A percentile compares a stretch with the other conserved stretches of the same genome.
phyloP scores from a whole-genome alignment of 2,888 invertebrate genomes.

The Protophormia terraenovae region DNA sequence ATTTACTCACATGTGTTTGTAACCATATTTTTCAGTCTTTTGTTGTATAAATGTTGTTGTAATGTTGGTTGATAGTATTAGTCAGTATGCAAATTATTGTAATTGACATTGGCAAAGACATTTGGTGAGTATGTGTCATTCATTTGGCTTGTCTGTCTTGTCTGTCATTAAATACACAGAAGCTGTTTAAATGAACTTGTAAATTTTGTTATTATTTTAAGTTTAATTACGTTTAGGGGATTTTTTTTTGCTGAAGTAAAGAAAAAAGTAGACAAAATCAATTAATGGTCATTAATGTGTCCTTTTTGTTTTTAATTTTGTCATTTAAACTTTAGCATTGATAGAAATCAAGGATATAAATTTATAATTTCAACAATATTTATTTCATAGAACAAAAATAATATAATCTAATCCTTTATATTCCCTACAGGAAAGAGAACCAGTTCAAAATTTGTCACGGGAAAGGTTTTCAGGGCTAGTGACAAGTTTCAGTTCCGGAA shows the following conservation, averaged over 20 bases:
- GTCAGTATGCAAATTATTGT: slow-evolving; percentile 29
- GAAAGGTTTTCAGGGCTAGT: too few species aligned
- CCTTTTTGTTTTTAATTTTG: not conserved
- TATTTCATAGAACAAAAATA: too few species aligned
- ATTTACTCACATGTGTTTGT: not conserved
- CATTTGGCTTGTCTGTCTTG: not conserved
- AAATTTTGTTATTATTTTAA: slow-evolving; percentile 14
- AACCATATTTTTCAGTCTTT: not conserved
- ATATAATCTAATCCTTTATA: too few species aligned
- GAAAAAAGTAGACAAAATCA: not conserved
- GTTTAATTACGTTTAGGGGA: slow-evolving; percentile 29
- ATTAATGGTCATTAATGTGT: not conserved
- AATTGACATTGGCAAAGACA: slow-evolving; percentile 64
- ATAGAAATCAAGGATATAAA: not conserved
- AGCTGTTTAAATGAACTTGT: not conserved
- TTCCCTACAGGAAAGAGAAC: too few species aligned
- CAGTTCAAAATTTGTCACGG: too few species aligned
- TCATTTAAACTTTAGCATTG: not conserved
- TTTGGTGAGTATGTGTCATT: slow-evolving; percentile 8
- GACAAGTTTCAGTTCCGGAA: too few species aligned
- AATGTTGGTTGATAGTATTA: slow-evolving; percentile 6
- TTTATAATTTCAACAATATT: too few species aligned
- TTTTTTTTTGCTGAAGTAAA: too few species aligned
- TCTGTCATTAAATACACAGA: not conserved
- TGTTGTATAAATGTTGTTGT: not conserved